Conservation (phyloP, 2,888 invertebrate genomes). For the Acronicta aceris region DNA sequence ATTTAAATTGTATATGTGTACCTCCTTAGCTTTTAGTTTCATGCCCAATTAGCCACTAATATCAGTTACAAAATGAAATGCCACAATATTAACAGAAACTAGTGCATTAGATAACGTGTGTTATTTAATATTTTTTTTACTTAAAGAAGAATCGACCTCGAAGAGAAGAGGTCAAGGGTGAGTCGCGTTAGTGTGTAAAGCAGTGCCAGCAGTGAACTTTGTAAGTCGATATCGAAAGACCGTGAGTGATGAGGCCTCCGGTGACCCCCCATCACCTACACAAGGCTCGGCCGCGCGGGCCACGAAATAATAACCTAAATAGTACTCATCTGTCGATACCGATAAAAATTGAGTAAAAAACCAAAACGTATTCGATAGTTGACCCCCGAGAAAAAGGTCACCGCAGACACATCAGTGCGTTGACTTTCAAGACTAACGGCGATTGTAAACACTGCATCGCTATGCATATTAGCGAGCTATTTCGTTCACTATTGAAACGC, state of each 20-base stretch:
- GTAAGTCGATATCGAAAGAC: constrained; percentile 36
- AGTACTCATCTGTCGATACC: constrained; percentile 26
- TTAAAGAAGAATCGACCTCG: constrained; percentile 57
- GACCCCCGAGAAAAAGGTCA: constrained; percentile 56
- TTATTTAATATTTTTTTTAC: constrained; percentile 41
- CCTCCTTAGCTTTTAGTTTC: constrained; percentile 13
- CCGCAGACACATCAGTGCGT: constrained; percentile 47
- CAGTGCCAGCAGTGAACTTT: constrained; percentile 44
- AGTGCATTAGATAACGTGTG: constrained; percentile 18
- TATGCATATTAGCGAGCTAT: constrained; percentile 31
- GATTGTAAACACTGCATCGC: constrained; percentile 46
- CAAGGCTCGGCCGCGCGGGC: constrained; percentile 8
- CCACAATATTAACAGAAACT: constrained; percentile 43
- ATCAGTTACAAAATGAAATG: constrained; percentile 44
- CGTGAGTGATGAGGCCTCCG: constrained; percentile 19
- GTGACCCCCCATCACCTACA: constrained; percentile 32
- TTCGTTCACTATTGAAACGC: constrained; percentile 29
- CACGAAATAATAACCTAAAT: constrained; percentile 44
- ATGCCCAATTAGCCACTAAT: constrained; percentile 20
- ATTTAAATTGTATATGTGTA: constrained; percentile 14
- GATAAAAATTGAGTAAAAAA: constrained; percentile 51
- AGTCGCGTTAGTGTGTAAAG: constrained; percentile 34
- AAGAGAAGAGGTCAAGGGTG: constrained; percentile 60
- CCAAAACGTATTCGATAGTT: constrained; percentile 28
- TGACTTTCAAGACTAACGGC: constrained; percentile 55